Evolutionary conservation across 1,140 invertebrate species (phyloP), one percentile per base, ranked within the genome.

Genomic region (Halyomorpha halys): DNA sequence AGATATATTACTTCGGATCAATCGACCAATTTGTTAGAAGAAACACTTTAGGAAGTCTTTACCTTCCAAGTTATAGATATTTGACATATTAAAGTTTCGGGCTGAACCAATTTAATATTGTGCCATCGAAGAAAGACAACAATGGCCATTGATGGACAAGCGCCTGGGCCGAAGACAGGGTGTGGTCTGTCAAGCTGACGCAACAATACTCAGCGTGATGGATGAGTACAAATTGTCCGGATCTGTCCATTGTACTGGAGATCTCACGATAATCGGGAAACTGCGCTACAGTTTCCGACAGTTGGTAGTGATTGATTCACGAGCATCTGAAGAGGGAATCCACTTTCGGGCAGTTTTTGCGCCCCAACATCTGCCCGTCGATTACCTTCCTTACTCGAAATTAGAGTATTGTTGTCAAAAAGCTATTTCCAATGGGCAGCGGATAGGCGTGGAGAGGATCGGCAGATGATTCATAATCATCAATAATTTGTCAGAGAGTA

Each of bases 201-300:
- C 21, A 49, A 49, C 47, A 49, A 49, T 19, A 49, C 47, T 19
- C 47, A 6, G 5, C 47, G 11, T 49, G 47, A 49, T 49, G 47
- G 47, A 49, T 49, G 47, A n/a, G 47, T 49, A 49, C 47, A 49
- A 49, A 49, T 49, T 49, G 47, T 18, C 47, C n/a, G 11, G 47
- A 18, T 18, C n/a, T 49, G 9, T 18, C 47, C 21, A 49, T 49
- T 49, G 47, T 49, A 18, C 47, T 13, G 6, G 11, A 3, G 11
- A 21, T 21, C 21, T 21, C 21, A 49, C 47, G 47, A 49, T 49
- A 19, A 49, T 49, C 47, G n/a, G 47, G 47, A 49, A 49, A 49
- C 47, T 21, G n/a, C 21, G 47, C 16, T 21, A 5, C 21, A 18
- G n/a, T 49, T 49, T 21, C 47, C n/a, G n/a, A 19, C 47, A 19